A percentile compares a stretch with the other conserved stretches of the same genome.
Evolutionary conservation across 2,113 vertebrate genomes (phyloP).

Genomic region (Ascaphus truei): DNA sequence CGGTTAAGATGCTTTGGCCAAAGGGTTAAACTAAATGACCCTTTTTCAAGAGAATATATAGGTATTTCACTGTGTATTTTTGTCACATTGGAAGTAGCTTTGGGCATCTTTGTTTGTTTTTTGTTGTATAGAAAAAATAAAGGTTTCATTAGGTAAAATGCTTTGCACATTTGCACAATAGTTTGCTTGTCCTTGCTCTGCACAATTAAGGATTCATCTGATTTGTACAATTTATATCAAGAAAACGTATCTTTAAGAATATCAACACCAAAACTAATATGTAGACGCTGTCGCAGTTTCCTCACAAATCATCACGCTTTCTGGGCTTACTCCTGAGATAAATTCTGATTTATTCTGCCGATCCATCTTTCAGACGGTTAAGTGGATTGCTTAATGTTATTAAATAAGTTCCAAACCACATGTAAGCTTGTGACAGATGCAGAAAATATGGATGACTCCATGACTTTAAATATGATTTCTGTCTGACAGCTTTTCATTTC

Average conservation of each 20-base stretch:
- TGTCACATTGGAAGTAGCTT: too few relatives aligned
- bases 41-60: too few relatives aligned
- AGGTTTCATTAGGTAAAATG: too few relatives aligned
- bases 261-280: neutral
- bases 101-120: too few relatives aligned
- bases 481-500: neutral
- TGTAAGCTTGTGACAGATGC: slow-evolving; percentile 45
- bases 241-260: neutral
- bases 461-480: slow-evolving; percentile 38
- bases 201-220: neutral
- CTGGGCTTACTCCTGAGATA: slow-evolving; percentile 68
- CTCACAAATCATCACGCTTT: slow-evolving; percentile 72
- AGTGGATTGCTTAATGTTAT: slow-evolving; percentile 69
- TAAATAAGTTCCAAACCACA: slow-evolving; percentile 62
- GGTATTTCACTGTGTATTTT: too few relatives aligned
- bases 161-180: too few relatives aligned
- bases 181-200: neutral
- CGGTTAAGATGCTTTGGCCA: too few relatives aligned
- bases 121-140: too few relatives aligned
- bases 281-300: neutral
- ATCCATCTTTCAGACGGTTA: slow-evolving; percentile 64
- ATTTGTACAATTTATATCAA: neutral
- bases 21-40: too few relatives aligned
- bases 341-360: slow-evolving; percentile 67
- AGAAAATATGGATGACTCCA: slow-evolving; percentile 51